phyloP scores from a whole-genome alignment of 35 echinoderm and acorn worm genomes.

The Nesometra sesokonis region DNA sequence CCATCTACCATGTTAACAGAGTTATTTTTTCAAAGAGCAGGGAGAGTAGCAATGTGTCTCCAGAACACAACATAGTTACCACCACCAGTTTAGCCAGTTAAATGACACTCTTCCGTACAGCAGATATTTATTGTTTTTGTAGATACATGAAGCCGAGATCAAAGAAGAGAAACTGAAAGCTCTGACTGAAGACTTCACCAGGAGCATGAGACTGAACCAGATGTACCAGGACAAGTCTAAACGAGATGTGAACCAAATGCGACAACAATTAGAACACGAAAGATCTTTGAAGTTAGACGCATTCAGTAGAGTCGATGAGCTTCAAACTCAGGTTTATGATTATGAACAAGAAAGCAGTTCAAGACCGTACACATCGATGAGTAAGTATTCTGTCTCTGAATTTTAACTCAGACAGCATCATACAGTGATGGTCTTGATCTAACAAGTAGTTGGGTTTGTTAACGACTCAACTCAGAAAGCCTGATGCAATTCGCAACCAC shows the following conservation, averaged over 20 bases:
- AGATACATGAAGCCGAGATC: slow-evolving; percentile 82
- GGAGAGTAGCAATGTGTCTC: too few species aligned
- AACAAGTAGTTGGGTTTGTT: too few species aligned
- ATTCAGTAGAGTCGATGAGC: slow-evolving; percentile 83
- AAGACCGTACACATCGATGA: slow-evolving; percentile 68
- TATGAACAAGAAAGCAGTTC: slow-evolving; percentile 79
- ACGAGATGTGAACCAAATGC: slow-evolving; percentile 50
- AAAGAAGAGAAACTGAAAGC: slow-evolving; percentile 60
- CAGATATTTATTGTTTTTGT: neutral
- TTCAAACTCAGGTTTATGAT: slow-evolving; percentile 97
- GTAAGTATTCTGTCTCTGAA: too few species aligned
- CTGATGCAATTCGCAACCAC: too few species aligned
- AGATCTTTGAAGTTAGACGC: slow-evolving; percentile 81
- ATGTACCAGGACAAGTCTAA: slow-evolving; percentile 70
- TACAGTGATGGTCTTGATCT: neutral
- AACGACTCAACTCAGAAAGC: too few species aligned
- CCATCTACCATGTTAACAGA: too few species aligned
- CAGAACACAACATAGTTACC: too few species aligned
- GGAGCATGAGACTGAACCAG: slow-evolving; percentile 58
- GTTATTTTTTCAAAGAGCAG: too few species aligned
- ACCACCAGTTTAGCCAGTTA: too few species aligned
- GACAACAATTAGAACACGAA: slow-evolving; percentile 52
- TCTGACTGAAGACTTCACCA: slow-evolving; percentile 55
- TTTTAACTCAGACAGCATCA: too few species aligned
- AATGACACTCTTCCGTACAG: too few species aligned